Percentiles rank a stretch among this genome's conserved stretches.
These are phyloP conservation scores for Neosilurus hyrtlii DNA, from an alignment of 2,797 vertebrate species.

Conservation along the genomic window DNA sequence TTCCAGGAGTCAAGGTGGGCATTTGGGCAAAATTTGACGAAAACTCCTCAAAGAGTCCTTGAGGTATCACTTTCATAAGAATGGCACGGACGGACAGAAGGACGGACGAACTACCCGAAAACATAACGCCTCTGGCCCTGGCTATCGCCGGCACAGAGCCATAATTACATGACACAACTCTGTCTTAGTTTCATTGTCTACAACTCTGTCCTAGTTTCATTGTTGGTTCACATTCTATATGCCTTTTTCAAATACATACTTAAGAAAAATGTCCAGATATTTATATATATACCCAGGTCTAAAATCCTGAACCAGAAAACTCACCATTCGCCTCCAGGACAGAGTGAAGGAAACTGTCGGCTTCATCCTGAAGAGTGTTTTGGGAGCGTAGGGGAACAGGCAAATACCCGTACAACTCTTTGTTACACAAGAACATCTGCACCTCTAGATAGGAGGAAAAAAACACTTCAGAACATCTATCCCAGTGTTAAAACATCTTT, in stretches of 20 bases:
- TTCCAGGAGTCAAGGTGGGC: too few species aligned
- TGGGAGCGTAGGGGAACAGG: conserved; percentile 84
- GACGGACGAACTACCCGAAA: too few species aligned
- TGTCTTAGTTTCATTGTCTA: too few species aligned
- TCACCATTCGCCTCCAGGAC: conserved; percentile 86
- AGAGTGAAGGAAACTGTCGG: conserved; percentile 84
- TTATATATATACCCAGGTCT: background rate
- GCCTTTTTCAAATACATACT: background rate
- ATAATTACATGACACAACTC: background rate
- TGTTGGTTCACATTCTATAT: background rate
- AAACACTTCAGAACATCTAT: background rate
- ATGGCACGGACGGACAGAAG: too few species aligned
- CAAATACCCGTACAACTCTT: conserved; percentile 81
- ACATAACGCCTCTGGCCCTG: too few species aligned
- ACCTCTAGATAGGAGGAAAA: conserved; percentile 72
- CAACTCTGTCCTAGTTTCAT: background rate
- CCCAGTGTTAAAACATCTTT: background rate
- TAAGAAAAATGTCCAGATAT: background rate
- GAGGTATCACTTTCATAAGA: too few species aligned
- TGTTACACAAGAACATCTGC: conserved; percentile 90
- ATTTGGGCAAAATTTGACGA: too few species aligned
- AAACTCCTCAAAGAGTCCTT: too few species aligned
- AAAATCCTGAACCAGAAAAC: conserved; percentile 45
- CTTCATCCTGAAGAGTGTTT: conserved; percentile 81
- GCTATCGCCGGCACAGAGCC: too few species aligned